Base-by-base conservation (phyloP, 2,797 vertebrate genomes). In the Hemibagrus guttatus region DNA sequence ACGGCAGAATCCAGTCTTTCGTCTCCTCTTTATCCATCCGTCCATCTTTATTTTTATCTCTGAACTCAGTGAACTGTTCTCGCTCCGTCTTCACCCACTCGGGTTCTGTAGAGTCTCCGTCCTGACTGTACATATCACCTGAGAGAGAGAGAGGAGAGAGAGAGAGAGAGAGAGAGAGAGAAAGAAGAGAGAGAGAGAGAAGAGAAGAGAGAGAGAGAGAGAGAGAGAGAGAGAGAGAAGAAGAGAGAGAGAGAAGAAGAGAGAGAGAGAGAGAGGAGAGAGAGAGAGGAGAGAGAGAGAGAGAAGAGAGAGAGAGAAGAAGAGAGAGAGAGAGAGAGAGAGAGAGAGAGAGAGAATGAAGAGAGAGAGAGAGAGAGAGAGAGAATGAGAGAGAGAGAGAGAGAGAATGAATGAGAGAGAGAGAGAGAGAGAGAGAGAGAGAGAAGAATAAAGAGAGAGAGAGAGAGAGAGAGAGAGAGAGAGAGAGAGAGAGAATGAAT, bases 81-180 rank as follows among this genome's bases (percentile, higher is more conserved):
- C 97, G 93, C 91, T 99, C 98, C 0, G 98, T 98, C 92, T 96
- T 98, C 85, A 99, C 98, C 98, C 98, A 99, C 80, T 99, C 98
- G 0, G 98, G 98, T 58, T 99, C 98, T 1, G 96, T 91, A 0
- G 95, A 89, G 0, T 97, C 97, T 0, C 96, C 97, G 0, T 98
- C 96, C 19, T 97, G 97, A 93, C 96, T 99, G 93, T 99, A 99
- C 98, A 99, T 99, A 91, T 99, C 98, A 66, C 98, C 98, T 99
- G 89, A 81, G 31, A 63, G 11, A 69, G 19, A 59, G 19, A 14
- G 26, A n/a, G 21, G n/a, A 64, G 19, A 28, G n/a, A 31, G 13
- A 66, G n/a, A 66, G 28, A 42, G 23, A 21, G 4, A 56, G 16
- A 58, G 9, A 26, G 23, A 17, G 42, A 61, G 17, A 23, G 21